Evolutionary conservation across 2,888 invertebrate species (phyloP), one percentile per base, ranked within the genome.

Genomic region (Ophion ellenae): DNA sequence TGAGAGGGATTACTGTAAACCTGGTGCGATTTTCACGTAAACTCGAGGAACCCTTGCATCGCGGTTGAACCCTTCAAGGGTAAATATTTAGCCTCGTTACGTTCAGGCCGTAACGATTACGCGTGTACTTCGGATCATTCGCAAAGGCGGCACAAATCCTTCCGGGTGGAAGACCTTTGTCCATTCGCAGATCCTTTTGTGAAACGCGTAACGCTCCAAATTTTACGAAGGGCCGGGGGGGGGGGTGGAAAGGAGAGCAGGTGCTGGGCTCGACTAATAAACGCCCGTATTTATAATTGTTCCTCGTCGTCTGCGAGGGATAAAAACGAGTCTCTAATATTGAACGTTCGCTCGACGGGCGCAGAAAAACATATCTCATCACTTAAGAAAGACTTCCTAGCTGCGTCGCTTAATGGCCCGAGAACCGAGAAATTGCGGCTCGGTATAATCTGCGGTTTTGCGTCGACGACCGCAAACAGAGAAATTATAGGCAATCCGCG

Each of bases 41-140:
- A 78, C 69, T 63, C 32, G 24, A 24, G 61, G 71, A 69, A 87
- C 79, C 76, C 76, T 85, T 86, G 78, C 85, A 87, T 87, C 88
- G 84, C 85, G 17, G 74, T 67, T 88, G 47, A 87, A 85, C 89
- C 88, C 86, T 83, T 87, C 87, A 88, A 88, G 88, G 87, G 90
- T 91, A 92, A 92, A 92, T 91, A 91, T 92, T 92, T 92, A 90
- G 86, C 88, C 90, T 89, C 87, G 89, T 91, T 91, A 88, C 89
- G 89, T 81, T 87, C 80, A 79, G 86, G 74, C 79, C 80, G 61
- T 36, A 9, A 61, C 75, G 79, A 73, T 80, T 83, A 83, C 83
- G 14, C 47, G 79, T 71, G 40, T 76, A 71, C 63, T 73, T 74
- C 75, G 66, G 66, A 20, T 63, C 67, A 14, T 63, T 45, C 28